Base-by-base conservation (phyloP, 2,113 vertebrate genomes). In the Lepus timidus region DNA sequence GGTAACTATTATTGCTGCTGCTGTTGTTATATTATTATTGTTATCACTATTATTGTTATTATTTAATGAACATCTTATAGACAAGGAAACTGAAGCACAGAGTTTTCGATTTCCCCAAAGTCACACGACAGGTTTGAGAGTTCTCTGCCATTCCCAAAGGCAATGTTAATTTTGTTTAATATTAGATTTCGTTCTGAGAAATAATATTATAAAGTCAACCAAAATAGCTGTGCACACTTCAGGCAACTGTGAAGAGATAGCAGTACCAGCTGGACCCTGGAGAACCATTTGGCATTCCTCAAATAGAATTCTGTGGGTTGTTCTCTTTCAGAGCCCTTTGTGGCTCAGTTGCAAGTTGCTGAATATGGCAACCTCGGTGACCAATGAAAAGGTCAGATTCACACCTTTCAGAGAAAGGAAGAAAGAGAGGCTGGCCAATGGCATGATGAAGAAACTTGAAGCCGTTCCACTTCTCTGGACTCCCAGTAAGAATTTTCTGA, bases 251-350 rank as follows among this genome's bases (percentile, higher is more conserved):
- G 96, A 22, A 73, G 49, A 92, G 85, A 93, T 29, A 78, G 80
- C 68, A 61, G 73, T 52, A 88, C 92, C 96, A 97, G 85, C 97
- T 96, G 96, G 92, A 88, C 65, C 94, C 90, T 36, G 36, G 81
- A 92, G 82, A 79, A 44, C 96, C 97, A 96, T 93, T 95, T 97
- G 97, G 96, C 78, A 83, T 80, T 95, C 95, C 92, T 92, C 92
- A 97, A 97, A 97, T 97, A 97, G 96, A 96, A 95, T 29, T 89
- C 97, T 95, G 96, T 96, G 85, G 96, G 96, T 85, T 90, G 96
- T 33, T 86, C 81, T 95, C 55, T 81, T 4, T 84, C 81, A 23
- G 93, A 86, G 92, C 65, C 93, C 91, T 96, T 93, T 95, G 90
- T 94, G 88, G 94, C 89, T 90, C n/a, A 70, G 36, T 68, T 33